Percentiles rank a stretch among this genome's conserved stretches.
Evolutionary conservation across 2,113 vertebrate genomes (phyloP).

Genomic region (Paradoxurus hermaphroditus): DNA sequence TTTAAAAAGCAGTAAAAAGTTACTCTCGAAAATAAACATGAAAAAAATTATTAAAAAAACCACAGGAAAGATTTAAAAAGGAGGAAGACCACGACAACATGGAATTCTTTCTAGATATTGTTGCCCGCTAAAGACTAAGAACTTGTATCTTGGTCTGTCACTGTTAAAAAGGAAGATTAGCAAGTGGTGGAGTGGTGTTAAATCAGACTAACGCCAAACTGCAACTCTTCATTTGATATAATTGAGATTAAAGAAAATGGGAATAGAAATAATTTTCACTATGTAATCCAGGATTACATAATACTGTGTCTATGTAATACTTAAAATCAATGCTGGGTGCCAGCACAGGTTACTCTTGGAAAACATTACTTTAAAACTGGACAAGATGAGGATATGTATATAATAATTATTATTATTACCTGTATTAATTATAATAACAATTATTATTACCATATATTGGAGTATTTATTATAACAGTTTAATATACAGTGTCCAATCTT

Average conservation of each 20-base stretch:
- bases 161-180: slow-evolving; percentile 8
- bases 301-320: background rate
- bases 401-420: background rate
- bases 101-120: background rate
- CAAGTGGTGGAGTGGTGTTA: background rate
- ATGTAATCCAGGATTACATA: background rate
- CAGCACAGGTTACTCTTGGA: background rate
- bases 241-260: slow-evolving; percentile 6
- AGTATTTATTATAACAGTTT: background rate
- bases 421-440: background rate
- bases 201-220: background rate
- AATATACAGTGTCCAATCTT: background rate
- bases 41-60: too few relatives aligned
- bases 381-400: background rate
- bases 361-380: background rate
- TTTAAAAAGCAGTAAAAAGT: too few relatives aligned
- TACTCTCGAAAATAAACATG: too few relatives aligned
- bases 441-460: background rate
- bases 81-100: background rate
- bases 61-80: slow-evolving; percentile 12
- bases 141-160: background rate
- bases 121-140: background rate
- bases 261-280: slow-evolving; percentile 4
- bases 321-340: background rate
- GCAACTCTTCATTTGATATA: background rate